Evolutionary conservation across 2,888 invertebrate species (phyloP), one percentile per base, ranked within the genome.

Genomic region (Melolontha melolontha): DNA sequence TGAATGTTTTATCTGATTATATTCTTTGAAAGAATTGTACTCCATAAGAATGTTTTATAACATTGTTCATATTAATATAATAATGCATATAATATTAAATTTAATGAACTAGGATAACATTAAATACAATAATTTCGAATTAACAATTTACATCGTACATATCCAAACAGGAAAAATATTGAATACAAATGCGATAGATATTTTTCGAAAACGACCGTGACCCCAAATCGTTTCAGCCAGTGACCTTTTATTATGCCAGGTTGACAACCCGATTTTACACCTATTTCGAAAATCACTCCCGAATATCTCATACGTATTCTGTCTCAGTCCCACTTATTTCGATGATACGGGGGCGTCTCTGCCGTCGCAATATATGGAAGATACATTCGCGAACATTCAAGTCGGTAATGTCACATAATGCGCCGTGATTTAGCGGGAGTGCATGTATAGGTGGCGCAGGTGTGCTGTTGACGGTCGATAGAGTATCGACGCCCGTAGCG

Each of bases 401-500:
- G 69, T 55, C 57, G 39, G 67, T 65, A 67, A 70, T 70, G 68
- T 69, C 69, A 70, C 70, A 64, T 69, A 72, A 72, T 71, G 69
- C 66, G 63, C 47, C 65, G 69, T 71, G 72, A 71, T 72, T 71
- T 72, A 71, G 66, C 65, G 68, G 65, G 42, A 29, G 29, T 51
- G 51, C 14, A 8, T 17, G 16, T 52, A 52, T 40, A 57, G 66
- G 67, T 40, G 71, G 73, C 73, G 73, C 71, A 72, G 72, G 72
- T 72, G 74, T 74, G 64, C 69, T 67, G 72, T 72, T 70, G 72
- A 71, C 72, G 75, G 75, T 75, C 75, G 74, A 75, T 75, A 75
- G 59, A 67, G 68, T 64, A 70, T 70, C 73, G 74, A 70, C 72
- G 75, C 66, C 69, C 64, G 65, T 27, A 27, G 71, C 74, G 73